Percentiles rank a stretch among this genome's conserved stretches.
phyloP scores from a whole-genome alignment of 2,888 invertebrate genomes.

The Cenopis cana region DNA sequence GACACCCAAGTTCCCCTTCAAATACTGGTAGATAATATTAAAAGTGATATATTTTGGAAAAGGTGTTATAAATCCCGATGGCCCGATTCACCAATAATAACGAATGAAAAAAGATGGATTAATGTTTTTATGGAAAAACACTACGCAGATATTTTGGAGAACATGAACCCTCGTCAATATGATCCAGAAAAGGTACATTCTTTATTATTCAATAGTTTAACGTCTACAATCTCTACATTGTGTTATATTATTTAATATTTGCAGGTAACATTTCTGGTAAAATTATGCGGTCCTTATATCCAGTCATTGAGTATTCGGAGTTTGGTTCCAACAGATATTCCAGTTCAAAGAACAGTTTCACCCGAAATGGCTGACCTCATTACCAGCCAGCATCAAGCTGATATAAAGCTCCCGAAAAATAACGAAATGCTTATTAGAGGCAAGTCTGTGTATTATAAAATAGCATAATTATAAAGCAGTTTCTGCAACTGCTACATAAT shows the following conservation, averaged over 20 bases:
- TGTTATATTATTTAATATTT: conserved; percentile 32
- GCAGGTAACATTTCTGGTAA: conserved; percentile 72
- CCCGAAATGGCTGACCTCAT: conserved; percentile 78
- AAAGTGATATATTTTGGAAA: conserved; percentile 80
- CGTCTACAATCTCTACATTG: conserved; percentile 40
- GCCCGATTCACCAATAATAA: conserved; percentile 61
- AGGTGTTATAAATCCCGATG: conserved; percentile 73
- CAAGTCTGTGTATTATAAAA: conserved; percentile 44
- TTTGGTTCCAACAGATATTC: conserved; percentile 75
- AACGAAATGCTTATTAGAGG: conserved; percentile 59
- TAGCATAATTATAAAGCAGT: background rate
- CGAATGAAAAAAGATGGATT: conserved; percentile 70
- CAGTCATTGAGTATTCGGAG: conserved; percentile 72
- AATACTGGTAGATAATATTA: conserved; percentile 76
- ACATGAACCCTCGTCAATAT: conserved; percentile 77
- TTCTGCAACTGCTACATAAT: too few species aligned
- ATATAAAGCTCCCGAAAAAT: conserved; percentile 19
- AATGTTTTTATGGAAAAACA: conserved; percentile 77
- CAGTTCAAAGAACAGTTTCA: conserved; percentile 72
- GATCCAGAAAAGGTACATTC: conserved; percentile 77
- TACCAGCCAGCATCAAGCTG: conserved; percentile 57
- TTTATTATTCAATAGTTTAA: conserved; percentile 26
- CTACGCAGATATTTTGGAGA: conserved; percentile 77
- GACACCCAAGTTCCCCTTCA: conserved; percentile 72
- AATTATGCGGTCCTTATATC: conserved; percentile 77